Base-by-base conservation (phyloP, 2,113 vertebrate genomes). In the Sapayoa aenigma region DNA sequence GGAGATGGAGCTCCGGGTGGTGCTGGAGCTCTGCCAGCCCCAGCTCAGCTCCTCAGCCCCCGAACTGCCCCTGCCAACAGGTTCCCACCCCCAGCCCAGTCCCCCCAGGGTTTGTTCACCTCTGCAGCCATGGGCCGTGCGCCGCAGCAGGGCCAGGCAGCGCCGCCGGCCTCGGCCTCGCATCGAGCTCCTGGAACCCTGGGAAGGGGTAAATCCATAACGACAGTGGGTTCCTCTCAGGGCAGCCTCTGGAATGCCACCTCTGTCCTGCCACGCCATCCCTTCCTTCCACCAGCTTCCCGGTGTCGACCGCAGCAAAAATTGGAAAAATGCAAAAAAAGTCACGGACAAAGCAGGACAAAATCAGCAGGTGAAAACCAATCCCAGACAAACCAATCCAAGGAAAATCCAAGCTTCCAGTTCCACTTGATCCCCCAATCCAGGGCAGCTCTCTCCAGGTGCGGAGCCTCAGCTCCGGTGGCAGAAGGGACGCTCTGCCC, bases 401-500 rank as follows among this genome's bases (percentile, higher is more conserved):
- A 47, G 25, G 41, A 11, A 42, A 11, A 7, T 17, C 41, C 14
- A 35, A 19, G 52, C 6, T 75, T 58, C 7, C 55, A 39, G 35
- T 63, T 23, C 60, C n/a, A 1, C 85, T 5, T 17, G 2, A 9
- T 23, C 28, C 55, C 13, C 56, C 47, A 1, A 65, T 11, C 39
- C 12, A 2, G 49, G 71, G 78, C 53, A 3, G 71, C 9, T 1
- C 37, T 28, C 42, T 13, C 63, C 3, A 0, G 53, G 58, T 55
- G 35, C 0, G 5, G 39, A 65, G 82, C 49, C 24, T 24, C 35
- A 44, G 24, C 71, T 72, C 56, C 56, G 33, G 33, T 4, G 41
- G n/a, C 33, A 1, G 41, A 8, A 0, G 1, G 31, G 30, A 37
- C 1, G 2, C 65, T 53, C 33, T 2, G 65, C 49, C 44, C 31